Conservation (phyloP, 2,888 invertebrate genomes). For the Tuta absoluta region DNA sequence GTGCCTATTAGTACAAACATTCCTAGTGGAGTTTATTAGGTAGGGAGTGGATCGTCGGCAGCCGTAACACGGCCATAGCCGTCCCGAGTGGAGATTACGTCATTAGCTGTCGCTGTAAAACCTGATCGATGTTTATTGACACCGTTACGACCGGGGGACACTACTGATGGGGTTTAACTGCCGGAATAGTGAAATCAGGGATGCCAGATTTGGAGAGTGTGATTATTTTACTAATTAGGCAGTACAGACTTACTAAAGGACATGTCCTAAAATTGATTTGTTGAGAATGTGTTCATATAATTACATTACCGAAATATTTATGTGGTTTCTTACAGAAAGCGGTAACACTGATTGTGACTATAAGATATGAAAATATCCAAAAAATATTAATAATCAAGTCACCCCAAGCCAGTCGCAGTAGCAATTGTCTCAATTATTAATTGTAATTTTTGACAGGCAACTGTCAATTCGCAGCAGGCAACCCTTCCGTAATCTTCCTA, state of each 20-base stretch:
- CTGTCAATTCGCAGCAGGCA: slow-evolving; percentile 77
- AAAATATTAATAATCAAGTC: slow-evolving; percentile 11
- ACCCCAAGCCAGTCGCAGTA: slow-evolving; percentile 45
- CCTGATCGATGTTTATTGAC: slow-evolving; percentile 71
- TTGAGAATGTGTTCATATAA: too few species aligned
- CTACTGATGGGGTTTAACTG: slow-evolving; percentile 38
- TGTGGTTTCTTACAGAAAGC: not conserved
- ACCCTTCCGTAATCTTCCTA: slow-evolving; percentile 79
- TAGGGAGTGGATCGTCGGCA: slow-evolving; percentile 39
- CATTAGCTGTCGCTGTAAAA: slow-evolving; percentile 74
- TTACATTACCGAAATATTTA: not conserved
- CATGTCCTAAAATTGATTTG: too few species aligned
- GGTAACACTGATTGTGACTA: not conserved
- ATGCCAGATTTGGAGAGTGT: not conserved
- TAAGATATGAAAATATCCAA: not conserved
- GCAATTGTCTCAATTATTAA: slow-evolving; percentile 77
- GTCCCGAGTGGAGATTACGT: slow-evolving; percentile 73
- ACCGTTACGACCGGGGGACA: slow-evolving; percentile 50
- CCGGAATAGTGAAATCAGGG: slow-evolving; percentile 12
- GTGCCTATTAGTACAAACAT: slow-evolving; percentile 1
- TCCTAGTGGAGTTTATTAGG: slow-evolving; percentile 14
- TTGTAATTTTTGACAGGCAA: slow-evolving; percentile 81
- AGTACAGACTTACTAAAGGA: too few species aligned
- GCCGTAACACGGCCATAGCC: slow-evolving; percentile 67
- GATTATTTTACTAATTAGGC: not conserved